Percentiles rank a stretch among this genome's conserved stretches.
These are phyloP conservation scores for Misgurnus anguillicaudatus DNA, from an alignment of 2,113 vertebrate species.

Conservation along the genomic window DNA sequence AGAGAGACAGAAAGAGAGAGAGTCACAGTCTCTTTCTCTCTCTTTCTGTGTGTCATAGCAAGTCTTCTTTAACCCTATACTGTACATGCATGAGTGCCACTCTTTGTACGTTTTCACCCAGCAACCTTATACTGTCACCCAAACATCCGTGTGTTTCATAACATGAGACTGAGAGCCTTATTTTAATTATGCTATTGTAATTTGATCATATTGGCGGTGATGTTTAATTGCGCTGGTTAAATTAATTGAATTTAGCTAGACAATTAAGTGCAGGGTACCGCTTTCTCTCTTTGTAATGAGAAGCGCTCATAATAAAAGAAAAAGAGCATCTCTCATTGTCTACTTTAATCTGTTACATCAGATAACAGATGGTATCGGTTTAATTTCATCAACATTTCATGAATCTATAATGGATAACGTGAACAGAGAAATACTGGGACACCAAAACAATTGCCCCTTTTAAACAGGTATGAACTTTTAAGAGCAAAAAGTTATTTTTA, in stretches of 20 bases:
- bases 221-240: background rate
- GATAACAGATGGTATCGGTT: background rate
- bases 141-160: background rate
- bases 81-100: no score
- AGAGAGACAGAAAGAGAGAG: background rate
- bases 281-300: background rate
- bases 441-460: no score
- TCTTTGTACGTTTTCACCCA: background rate
- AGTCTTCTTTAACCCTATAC: background rate
- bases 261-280: background rate
- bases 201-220: background rate
- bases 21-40: background rate
- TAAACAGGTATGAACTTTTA: no score
- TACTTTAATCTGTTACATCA: no score
- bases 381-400: background rate
- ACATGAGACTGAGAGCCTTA: background rate
- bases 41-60: background rate
- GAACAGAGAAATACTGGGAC: no score
- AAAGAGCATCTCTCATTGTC: no score
- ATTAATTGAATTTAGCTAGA: background rate
- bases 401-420: no score
- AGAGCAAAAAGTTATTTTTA: no score
- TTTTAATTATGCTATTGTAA: background rate
- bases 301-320: no score
- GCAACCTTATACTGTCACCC: background rate